Evolutionary conservation across 2,888 invertebrate species (phyloP).

Genomic region (Meiosimyza decipiens): DNA sequence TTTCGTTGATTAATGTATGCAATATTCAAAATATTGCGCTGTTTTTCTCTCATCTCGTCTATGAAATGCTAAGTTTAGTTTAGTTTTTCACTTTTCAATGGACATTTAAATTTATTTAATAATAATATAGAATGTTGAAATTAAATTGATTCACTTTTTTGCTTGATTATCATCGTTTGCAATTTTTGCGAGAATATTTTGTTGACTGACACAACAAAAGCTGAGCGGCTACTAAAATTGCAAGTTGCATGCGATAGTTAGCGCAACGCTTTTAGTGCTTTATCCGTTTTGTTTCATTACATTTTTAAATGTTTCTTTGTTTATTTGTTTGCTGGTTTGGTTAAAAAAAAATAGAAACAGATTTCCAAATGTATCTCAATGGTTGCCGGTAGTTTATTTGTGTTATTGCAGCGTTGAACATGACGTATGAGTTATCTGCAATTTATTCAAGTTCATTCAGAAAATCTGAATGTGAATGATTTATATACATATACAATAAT

Average conservation of each 20-base stretch:
- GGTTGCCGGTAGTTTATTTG: too few species aligned
- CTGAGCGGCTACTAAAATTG: constrained; percentile 36
- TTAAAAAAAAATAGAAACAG: too few species aligned
- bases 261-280: neutral
- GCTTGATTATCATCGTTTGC: neutral
- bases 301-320: neutral
- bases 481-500: too few species aligned
- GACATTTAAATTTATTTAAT: neutral
- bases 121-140: neutral
- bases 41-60: too few species aligned
- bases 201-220: constrained; percentile 36
- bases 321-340: neutral
- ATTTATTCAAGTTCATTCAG: too few species aligned
- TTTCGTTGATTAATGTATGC: too few species aligned
- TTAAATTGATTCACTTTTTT: neutral
- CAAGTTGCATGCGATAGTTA: constrained; percentile 17
- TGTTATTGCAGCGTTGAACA: constrained; percentile 15
- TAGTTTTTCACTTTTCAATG: too few species aligned
- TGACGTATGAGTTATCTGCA: constrained; percentile 33
- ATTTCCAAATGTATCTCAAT: too few species aligned
- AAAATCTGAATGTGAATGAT: too few species aligned
- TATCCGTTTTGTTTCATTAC: neutral
- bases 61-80: too few species aligned
- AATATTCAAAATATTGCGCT: too few species aligned
- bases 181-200: constrained; percentile 28